These are phyloP conservation scores for Tipula unca DNA, from an alignment of 2,888 invertebrate genomes.

Conservation along the genomic window DNA sequence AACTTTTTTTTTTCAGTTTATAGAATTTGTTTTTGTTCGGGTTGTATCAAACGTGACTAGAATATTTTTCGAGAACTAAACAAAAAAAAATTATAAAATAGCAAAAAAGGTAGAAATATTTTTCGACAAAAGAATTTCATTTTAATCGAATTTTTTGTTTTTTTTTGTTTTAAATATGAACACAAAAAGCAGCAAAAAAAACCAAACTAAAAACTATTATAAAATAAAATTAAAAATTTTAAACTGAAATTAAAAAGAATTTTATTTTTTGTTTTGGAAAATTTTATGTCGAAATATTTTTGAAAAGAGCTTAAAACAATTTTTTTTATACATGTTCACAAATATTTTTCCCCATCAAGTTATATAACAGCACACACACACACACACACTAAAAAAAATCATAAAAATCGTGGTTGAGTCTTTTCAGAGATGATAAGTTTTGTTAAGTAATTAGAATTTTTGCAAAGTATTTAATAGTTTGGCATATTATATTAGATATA, in stretches of 20 bases:
- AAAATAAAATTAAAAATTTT: background rate
- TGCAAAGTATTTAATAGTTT: background rate
- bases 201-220: background rate
- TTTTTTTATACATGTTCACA: background rate
- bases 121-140: background rate
- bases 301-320: background rate
- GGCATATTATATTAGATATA: too few species aligned
- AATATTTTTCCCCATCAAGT: background rate
- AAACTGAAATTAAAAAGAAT: background rate
- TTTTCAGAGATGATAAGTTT: background rate
- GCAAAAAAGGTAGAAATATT: background rate
- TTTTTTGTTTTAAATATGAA: background rate
- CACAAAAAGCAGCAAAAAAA: background rate
- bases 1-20: background rate
- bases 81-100: background rate
- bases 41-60: background rate
- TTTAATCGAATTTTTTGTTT: background rate
- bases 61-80: background rate
- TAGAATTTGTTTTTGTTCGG: background rate
- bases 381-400: too few species aligned
- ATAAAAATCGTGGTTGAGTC: background rate
- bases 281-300: background rate
- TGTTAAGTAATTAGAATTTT: background rate
- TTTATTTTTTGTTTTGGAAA: background rate
- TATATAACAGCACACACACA: background rate